Percentiles rank a stretch among this genome's conserved stretches.
Evolutionary conservation across 2,797 vertebrate genomes (phyloP).

Genomic region (Synanceia verrucosa): DNA sequence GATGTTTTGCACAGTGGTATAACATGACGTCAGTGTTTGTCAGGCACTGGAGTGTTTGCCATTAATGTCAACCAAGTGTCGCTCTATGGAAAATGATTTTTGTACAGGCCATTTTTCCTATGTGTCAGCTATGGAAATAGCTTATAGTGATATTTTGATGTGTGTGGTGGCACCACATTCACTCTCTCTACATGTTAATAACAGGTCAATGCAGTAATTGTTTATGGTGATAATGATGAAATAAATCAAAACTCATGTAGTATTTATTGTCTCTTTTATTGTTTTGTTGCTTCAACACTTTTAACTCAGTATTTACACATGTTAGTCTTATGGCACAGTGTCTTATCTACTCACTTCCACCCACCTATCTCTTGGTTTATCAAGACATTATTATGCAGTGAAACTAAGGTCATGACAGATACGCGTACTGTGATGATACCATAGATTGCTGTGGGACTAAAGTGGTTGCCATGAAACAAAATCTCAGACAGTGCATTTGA

Average conservation of each 20-base stretch:
- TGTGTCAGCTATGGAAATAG: conserved; percentile 49
- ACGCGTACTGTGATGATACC: conserved; percentile 38
- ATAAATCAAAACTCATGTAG: conserved; percentile 72
- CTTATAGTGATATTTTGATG: conserved; percentile 56
- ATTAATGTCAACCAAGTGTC: conserved; percentile 40
- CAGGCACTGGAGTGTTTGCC: conserved; percentile 50
- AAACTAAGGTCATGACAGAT: conserved; percentile 59
- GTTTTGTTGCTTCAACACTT: conserved; percentile 14
- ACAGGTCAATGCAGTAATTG: conserved; percentile 62
- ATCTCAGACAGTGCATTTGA: no score
- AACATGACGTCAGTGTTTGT: conserved; percentile 47
- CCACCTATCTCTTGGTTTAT: conserved; percentile 65
- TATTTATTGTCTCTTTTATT: conserved; percentile 30
- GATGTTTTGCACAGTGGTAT: conserved; percentile 74
- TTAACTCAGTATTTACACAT: background rate
- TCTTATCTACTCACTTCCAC: conserved; percentile 58
- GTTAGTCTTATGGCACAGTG: conserved; percentile 30
- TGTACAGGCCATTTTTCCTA: conserved; percentile 60
- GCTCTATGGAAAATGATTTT: conserved; percentile 53
- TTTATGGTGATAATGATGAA: conserved; percentile 70
- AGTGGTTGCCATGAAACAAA: conserved; percentile 37
- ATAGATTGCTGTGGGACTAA: conserved; percentile 55
- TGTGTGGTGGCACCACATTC: conserved; percentile 51
- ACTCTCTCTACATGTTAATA: conserved; percentile 62
- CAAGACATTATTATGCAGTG: conserved; percentile 67